Base-by-base conservation (phyloP, 2,888 invertebrate species). In the Serrognathus titanus region DNA sequence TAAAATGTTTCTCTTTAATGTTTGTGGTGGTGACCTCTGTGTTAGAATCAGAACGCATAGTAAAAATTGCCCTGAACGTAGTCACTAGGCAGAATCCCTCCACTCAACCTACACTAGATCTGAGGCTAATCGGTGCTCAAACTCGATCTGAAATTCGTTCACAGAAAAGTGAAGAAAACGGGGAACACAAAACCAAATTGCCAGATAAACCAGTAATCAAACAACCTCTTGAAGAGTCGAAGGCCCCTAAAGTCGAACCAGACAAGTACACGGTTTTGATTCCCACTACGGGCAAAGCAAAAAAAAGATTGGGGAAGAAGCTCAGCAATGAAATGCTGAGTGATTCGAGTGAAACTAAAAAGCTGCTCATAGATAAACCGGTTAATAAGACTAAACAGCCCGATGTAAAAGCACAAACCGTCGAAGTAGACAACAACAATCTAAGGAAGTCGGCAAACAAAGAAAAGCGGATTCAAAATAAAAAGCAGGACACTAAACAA, bases 1-100 rank as follows among this genome's bases (percentile, higher is more conserved):
- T 87, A 64, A 83, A 87, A 71, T 76, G 80, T 51, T 81, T 85
- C 61, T 78, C 87, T 65, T 79, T 91, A 62, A 72, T 88, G 65
- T 82, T 86, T 66, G 83, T 88, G 31, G 70, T 88, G 57, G 82
- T 87, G 36, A 84, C 86, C 37, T 85, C 89, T 0, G 83, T 87
- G 63, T 80, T 90, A 41, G 92, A 92, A 67, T 86, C 89, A 0
- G 86, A 89, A 66, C 81, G 87, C 47, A 85, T 89, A 48, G 78
- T 88, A 57, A 81, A 81, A 37, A 79, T 79, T 52, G 82, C 81
- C 8, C 31, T 60, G 35, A 57, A 48, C 35, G 51, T 55, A 48
- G 39, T 83, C 63, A 80, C 83, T 0, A 78, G 81, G 37, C 82
- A 81, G 46, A 78, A 75, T 58, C 79, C 81, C 9, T 78, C 81